Evolutionary conservation across 2,113 vertebrate genomes (phyloP).

Genomic region (Microtus ochrogaster): DNA sequence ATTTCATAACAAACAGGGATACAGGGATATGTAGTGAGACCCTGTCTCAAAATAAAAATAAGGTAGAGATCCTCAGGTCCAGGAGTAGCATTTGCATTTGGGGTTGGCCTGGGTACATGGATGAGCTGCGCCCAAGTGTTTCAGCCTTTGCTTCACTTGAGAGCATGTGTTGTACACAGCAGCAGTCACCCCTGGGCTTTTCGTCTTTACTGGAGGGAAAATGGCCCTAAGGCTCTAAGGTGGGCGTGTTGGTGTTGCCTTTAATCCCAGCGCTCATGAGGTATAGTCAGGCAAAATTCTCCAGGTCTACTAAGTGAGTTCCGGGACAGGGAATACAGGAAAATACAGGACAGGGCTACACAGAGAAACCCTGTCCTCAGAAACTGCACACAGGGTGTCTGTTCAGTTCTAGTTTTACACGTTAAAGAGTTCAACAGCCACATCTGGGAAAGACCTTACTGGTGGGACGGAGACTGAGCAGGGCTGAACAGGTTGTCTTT

Average conservation of each 20-base stretch:
- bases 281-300: not conserved
- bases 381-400: not conserved
- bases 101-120: not conserved
- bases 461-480: not conserved
- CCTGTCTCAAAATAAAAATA: not conserved
- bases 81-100: not conserved
- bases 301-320: not conserved
- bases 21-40: not conserved
- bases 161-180: not conserved
- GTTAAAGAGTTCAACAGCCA: not conserved
- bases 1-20: not conserved
- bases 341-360: too few species aligned
- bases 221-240: not conserved
- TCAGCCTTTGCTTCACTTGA: not conserved
- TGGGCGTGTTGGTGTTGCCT: not conserved
- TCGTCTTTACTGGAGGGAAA: not conserved
- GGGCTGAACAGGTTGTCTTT: not conserved
- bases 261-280: not conserved
- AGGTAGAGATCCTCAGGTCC: not conserved
- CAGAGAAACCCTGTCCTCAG: not conserved
- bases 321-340: not conserved
- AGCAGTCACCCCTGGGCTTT: not conserved
- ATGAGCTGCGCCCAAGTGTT: not conserved
- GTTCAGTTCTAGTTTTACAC: not conserved
- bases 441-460: not conserved